These are phyloP conservation scores for Ophioninae sp. DNA, from an alignment of 2,888 invertebrate species.

Conservation along the genomic window DNA sequence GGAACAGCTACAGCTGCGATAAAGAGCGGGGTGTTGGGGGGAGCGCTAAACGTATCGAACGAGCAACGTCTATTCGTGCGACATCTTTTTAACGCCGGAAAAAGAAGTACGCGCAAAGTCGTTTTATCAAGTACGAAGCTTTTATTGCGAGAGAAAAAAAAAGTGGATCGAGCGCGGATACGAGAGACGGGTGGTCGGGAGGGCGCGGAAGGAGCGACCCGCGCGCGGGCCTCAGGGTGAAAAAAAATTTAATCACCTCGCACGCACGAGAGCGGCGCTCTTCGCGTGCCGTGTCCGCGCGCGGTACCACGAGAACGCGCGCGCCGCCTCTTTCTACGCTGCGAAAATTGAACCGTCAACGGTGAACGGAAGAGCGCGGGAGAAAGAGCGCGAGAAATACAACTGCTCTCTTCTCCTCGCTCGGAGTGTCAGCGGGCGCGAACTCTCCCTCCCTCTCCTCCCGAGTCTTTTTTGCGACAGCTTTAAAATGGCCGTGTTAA, in stretches of 20 bases:
- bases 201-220: not conserved
- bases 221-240: not conserved
- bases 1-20: not conserved
- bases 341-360: slow-evolving; percentile 59
- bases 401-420: slow-evolving; percentile 36
- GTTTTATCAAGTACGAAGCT: not conserved
- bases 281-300: slow-evolving; percentile 41
- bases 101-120: not conserved
- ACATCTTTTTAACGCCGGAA: not conserved
- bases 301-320: slow-evolving; percentile 10
- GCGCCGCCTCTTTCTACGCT: slow-evolving; percentile 24
- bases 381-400: slow-evolving; percentile 9
- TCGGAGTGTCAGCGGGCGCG: slow-evolving; percentile 41
- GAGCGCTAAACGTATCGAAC: not conserved
- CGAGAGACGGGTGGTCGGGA: not conserved
- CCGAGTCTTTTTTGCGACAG: slow-evolving; percentile 66
- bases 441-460: slow-evolving; percentile 32
- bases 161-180: not conserved
- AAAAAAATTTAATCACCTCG: slow-evolving; percentile 48
- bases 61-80: not conserved
- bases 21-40: too few relatives aligned
- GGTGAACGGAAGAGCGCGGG: slow-evolving; percentile 13
- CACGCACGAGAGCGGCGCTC: slow-evolving; percentile 32
- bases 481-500: slow-evolving; percentile 69
- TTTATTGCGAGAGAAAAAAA: slow-evolving; percentile 14